Conservation (phyloP, 2,888 invertebrate genomes). For the Halictus quadricinctus region DNA sequence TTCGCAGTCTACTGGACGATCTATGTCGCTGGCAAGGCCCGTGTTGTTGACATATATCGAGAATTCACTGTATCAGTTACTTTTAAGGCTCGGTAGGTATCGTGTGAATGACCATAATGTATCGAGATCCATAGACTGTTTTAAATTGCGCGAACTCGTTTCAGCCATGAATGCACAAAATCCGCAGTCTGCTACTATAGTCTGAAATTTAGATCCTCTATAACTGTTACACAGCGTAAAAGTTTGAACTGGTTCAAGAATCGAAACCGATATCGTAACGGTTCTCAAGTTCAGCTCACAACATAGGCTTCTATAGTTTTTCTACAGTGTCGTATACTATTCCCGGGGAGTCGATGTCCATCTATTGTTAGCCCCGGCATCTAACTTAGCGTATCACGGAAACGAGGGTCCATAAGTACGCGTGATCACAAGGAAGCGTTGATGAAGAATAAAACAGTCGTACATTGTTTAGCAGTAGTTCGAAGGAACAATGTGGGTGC, state of each 20-base stretch:
- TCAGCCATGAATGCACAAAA: too few relatives aligned
- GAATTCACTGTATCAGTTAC: too few relatives aligned
- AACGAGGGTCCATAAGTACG: not conserved
- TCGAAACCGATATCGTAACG: not conserved
- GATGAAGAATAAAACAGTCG: slow-evolving; percentile 19
- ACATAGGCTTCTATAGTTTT: not conserved
- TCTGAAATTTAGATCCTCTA: not conserved
- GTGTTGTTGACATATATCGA: too few relatives aligned
- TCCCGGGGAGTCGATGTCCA: not conserved
- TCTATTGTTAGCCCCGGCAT: not conserved
- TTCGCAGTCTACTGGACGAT: too few relatives aligned
- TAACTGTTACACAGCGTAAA: not conserved
- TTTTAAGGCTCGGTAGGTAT: too few relatives aligned
- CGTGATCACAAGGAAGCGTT: slow-evolving; percentile 27
- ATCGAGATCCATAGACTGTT: too few relatives aligned
- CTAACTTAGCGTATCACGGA: not conserved
- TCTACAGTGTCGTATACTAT: not conserved
- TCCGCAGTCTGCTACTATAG: not conserved
- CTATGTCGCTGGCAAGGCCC: too few relatives aligned
- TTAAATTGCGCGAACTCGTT: too few relatives aligned
- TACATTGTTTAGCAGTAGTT: slow-evolving; percentile 46
- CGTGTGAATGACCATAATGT: too few relatives aligned
- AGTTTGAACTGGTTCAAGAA: not conserved
- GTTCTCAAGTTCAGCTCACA: not conserved
- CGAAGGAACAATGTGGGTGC: slow-evolving; percentile 57